phyloP scores from a whole-genome alignment of 1,140 invertebrate genomes.

The Sarcophaga bullata region DNA sequence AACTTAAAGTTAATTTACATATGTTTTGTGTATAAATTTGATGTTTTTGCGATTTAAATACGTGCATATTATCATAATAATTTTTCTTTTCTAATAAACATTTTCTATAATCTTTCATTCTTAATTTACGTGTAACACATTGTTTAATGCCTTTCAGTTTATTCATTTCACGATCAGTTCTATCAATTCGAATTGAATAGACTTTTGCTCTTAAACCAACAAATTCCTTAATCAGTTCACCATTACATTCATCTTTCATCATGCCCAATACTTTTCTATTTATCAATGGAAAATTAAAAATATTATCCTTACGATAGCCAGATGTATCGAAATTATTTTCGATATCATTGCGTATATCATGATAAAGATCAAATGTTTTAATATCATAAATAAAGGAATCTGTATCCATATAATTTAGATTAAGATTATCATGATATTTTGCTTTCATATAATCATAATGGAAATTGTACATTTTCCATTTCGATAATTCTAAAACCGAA shows the following conservation, averaged over 20 bases:
- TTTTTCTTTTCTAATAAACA: slow-evolving; percentile 50
- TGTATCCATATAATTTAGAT: slow-evolving; percentile 65
- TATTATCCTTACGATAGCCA: slow-evolving; percentile 46
- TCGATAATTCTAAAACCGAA: slow-evolving; percentile 63
- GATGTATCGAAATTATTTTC: slow-evolving; percentile 55
- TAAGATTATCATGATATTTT: slow-evolving; percentile 54
- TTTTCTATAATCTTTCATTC: slow-evolving; percentile 49
- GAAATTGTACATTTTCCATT: slow-evolving; percentile 62
- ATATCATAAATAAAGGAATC: slow-evolving; percentile 65
- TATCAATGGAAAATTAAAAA: slow-evolving; percentile 22
- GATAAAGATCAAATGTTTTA: slow-evolving; percentile 63
- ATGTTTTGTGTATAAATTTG: slow-evolving; percentile 51
- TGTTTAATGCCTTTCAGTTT: slow-evolving; percentile 22
- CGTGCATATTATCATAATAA: slow-evolving; percentile 46
- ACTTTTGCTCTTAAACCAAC: slow-evolving; percentile 36
- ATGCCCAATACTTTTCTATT: slow-evolving; percentile 42
- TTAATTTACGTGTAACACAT: slow-evolving; percentile 35
- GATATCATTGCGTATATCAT: slow-evolving; percentile 60
- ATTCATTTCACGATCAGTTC: slow-evolving; percentile 44
- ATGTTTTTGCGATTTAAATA: slow-evolving; percentile 52
- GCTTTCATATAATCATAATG: slow-evolving; percentile 53
- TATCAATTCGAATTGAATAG: slow-evolving; percentile 36
- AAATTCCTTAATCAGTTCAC: slow-evolving; percentile 34
- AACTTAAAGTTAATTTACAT: slow-evolving; percentile 48
- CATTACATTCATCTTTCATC: slow-evolving; percentile 41